Base-by-base conservation (phyloP, 2,113 vertebrate species). In the Prochilodus magdalenae region DNA sequence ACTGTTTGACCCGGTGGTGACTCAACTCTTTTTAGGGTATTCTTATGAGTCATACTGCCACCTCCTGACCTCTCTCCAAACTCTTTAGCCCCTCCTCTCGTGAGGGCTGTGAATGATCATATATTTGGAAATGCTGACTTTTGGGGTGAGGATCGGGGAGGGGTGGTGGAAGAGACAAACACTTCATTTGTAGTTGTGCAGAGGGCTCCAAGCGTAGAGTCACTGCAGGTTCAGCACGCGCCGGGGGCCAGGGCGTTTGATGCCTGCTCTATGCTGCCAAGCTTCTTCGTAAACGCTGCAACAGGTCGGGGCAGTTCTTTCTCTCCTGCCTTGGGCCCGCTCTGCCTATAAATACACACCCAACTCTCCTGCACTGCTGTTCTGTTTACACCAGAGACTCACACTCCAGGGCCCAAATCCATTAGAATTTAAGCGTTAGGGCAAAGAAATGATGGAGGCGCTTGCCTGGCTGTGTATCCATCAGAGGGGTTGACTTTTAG, bases 161-260 rank as follows among this genome's bases (percentile, higher is more conserved):
- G n/a, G n/a, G n/a, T n/a, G n/a, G n/a, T n/a, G n/a, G 13, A 36
- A 30, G 76, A 74, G 77, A 80, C 86, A 80, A 83, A 77, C 49
- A 82, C 79, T 83, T 79, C 2, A 63, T 83, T 79, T 44, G 72
- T 53, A 74, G 57, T 40, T 67, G 72, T 70, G 80, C 11, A 40
- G 55, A 44, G 40, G 60, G 55, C 80, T 53, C 47, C 40, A 29
- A 75, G 60, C 73, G 26, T 76, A 73, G 57, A 74, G 79, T 79
- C 75, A 59, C 62, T 22, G 53, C 57, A 18, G 44, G 71, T 84
- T 83, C 75, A 73, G 79, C 47, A 29, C 44, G 60, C 26, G 67
- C 79, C 65, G 44, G 29, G 2, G 80, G 82, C 80, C 65, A 79
- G 74, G 73, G 80, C 47, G 73, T 79, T 83, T 62, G 67, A 18